Base-by-base conservation (phyloP, 37 sponge, comb jelly and placozoan species). In the Halisarca cf. caerulea region DNA sequence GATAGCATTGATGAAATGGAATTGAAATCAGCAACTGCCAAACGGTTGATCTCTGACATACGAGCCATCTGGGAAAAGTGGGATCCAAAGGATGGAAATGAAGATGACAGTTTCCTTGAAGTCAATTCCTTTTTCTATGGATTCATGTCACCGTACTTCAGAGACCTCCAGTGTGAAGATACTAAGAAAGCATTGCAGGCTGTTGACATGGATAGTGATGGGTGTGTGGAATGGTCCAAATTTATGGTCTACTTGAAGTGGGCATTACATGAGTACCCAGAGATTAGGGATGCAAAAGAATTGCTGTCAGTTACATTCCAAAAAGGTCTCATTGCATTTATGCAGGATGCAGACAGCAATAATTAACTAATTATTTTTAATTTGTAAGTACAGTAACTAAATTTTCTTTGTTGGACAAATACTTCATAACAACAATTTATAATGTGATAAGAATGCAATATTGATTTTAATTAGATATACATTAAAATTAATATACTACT, bases 81-180 rank as follows among this genome's bases (percentile, higher is more conserved):
- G 94, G 92, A 95, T 82, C 28, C 34, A 0, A 30, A 42, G 7
- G 64, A 62, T n/a, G 6, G 7, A 30, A 28, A 20, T 30, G 0
- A 82, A 59, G 81, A 75, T 34, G 92, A 95, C 70, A 85, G 83
- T 28, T 60, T 77, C 38, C 44, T 94, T 0, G 36, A 84, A 41
- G 91, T 91, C 74, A 83, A 91, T 74, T 73, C 81, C 59, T 94
- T 94, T 88, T 94, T 91, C 84, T n/a, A 86, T 51, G 91, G 87
- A 24, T 94, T 94, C 85, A 94, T 94, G 95, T 87, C 91, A 57
- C 90, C 94, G 28, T 94, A 94, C 82, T 88, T 94, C 77, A 90
- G 94, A 32, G 90, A 90, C 87, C 91, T 86, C 80, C 75, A 86
- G 0, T 94, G 95, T 38, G 77, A 33, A 30, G 79, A 80, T 23